A percentile compares a stretch with the other conserved stretches of the same genome.
These are phyloP conservation scores for Lemur catta DNA, from an alignment of 2,797 vertebrate genomes.

Conservation along the genomic window DNA sequence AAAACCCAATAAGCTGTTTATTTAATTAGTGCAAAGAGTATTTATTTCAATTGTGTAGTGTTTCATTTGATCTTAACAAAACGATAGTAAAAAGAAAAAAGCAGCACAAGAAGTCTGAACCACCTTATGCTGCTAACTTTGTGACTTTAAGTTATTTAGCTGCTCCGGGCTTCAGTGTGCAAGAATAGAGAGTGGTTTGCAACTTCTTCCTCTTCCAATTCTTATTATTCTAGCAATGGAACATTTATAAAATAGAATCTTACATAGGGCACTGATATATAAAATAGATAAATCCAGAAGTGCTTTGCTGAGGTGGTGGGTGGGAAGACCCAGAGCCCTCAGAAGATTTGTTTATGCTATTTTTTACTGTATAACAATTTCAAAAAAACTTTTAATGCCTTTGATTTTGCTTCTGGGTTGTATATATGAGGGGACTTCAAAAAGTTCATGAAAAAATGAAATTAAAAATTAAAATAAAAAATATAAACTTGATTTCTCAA, in stretches of 20 bases:
- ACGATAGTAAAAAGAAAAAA: not conserved
- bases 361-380: constrained; percentile 23
- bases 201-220: not conserved
- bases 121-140: not conserved
- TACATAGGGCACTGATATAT: not conserved
- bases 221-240: not conserved
- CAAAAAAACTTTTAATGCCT: not conserved
- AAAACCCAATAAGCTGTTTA: not conserved
- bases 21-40: not conserved
- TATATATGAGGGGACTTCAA: not conserved
- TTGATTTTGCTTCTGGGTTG: constrained; percentile 42
- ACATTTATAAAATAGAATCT: not conserved
- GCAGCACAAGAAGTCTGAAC: not conserved
- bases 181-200: not conserved
- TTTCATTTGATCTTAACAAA: constrained; percentile 37
- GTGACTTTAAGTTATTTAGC: not conserved
- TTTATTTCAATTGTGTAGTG: constrained; percentile 1
- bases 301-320: not conserved
- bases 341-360: not conserved
- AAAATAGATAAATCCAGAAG: not conserved
- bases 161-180: not conserved
- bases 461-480: not conserved
- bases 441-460: not conserved
- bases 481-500: not conserved
- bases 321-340: not conserved